Conservation (phyloP, 1,140 invertebrate species). For the Argopecten irradians region DNA sequence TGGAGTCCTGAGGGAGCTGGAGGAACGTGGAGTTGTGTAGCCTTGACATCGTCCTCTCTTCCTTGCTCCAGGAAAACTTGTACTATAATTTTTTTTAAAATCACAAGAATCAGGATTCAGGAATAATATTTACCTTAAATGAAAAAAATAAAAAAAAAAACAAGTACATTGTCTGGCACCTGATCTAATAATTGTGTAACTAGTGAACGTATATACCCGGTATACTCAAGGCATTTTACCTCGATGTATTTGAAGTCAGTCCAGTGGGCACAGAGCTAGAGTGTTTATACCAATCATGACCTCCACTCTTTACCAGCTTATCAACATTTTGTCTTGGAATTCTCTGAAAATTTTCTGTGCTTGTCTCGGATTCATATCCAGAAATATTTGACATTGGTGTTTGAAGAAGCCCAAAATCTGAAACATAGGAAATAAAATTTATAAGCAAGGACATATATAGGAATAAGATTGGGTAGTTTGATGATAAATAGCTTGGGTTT, state of each 20-base stretch:
- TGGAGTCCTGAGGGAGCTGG: not conserved
- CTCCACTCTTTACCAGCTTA: not conserved
- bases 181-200: too few relatives aligned
- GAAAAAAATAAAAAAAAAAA: too few relatives aligned
- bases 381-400: not conserved
- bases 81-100: too few relatives aligned
- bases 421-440: not conserved
- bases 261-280: not conserved
- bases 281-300: not conserved
- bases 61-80: not conserved
- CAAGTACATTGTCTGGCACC: too few relatives aligned
- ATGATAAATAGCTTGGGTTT: too few relatives aligned
- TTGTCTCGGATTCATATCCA: conserved; percentile 5
- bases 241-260: not conserved
- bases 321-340: not conserved
- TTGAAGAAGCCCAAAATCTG: not conserved
- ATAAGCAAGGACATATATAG: not conserved
- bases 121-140: too few relatives aligned
- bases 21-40: not conserved
- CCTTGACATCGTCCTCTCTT: not conserved
- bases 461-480: too few relatives aligned
- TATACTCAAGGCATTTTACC: not conserved
- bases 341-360: not conserved
- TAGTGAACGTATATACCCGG: too few relatives aligned
- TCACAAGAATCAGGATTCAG: too few relatives aligned